Conservation (phyloP, 2,113 vertebrate genomes). For the Megaceryle maxima region DNA sequence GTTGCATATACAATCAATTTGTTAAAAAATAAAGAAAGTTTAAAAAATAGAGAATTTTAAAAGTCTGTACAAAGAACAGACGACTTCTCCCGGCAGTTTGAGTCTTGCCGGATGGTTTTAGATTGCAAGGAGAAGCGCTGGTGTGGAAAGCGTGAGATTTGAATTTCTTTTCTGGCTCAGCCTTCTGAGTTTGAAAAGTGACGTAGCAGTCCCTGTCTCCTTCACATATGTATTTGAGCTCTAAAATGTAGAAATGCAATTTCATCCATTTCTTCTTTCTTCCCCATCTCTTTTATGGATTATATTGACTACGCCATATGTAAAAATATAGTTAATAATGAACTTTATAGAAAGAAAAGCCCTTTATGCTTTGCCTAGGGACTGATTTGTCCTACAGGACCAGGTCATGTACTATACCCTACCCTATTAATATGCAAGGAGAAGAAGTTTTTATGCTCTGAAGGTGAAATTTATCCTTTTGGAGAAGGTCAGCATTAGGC, state of each 20-base stretch:
- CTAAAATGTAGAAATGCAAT: not conserved
- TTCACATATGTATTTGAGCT: not conserved
- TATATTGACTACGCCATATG: slow-evolving; percentile 21
- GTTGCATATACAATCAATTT: slow-evolving; percentile 33
- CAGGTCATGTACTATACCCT: slow-evolving; percentile 13
- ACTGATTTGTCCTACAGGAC: slow-evolving; percentile 8
- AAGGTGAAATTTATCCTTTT: slow-evolving; percentile 49
- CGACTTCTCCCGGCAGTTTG: not conserved
- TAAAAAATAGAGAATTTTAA: not conserved
- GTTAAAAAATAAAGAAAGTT: not conserved
- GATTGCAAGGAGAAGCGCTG: not conserved
- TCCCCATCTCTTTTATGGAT: not conserved
- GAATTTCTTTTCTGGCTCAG: not conserved
- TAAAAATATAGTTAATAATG: slow-evolving; percentile 17
- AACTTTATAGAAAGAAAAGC: slow-evolving; percentile 19
- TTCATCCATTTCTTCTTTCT: not conserved
- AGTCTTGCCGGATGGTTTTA: not conserved
- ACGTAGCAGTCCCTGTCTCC: not conserved
- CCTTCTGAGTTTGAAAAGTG: not conserved
- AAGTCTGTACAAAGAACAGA: not conserved
- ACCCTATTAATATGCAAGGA: slow-evolving; percentile 47
- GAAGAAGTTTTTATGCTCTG: slow-evolving; percentile 7
- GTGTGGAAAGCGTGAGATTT: not conserved
- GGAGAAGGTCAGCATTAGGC: slow-evolving; percentile 38
- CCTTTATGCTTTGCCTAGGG: slow-evolving; percentile 18